A percentile compares a stretch with the other conserved stretches of the same genome.
Conservation (phyloP, 1,140 invertebrate genomes). For the Maniola jurtina region DNA sequence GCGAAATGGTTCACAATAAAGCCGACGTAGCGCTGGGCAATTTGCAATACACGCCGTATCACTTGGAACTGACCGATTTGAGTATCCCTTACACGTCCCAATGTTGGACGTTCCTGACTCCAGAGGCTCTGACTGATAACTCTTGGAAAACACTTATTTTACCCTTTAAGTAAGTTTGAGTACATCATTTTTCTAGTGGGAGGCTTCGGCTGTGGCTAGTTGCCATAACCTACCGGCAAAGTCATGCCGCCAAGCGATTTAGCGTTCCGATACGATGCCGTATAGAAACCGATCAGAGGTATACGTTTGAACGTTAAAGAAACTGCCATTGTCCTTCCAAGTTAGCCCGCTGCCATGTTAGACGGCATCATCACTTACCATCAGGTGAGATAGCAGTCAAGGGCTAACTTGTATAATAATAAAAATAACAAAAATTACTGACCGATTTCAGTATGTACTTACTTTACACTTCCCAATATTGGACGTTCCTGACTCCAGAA, state of each 20-base stretch:
- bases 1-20: slow-evolving; percentile 82
- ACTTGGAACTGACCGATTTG: slow-evolving; percentile 85
- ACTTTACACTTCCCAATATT: slow-evolving; percentile 89
- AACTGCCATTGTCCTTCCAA: too few relatives aligned
- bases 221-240: neutral
- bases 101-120: slow-evolving; percentile 90
- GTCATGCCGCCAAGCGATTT: too few relatives aligned
- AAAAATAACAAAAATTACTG: too few relatives aligned
- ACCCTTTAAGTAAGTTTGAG: slow-evolving; percentile 83
- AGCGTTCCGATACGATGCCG: too few relatives aligned
- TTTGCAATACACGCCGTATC: slow-evolving; percentile 85
- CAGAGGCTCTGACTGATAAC: slow-evolving; percentile 87
- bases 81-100: slow-evolving; percentile 89
- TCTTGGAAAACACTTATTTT: slow-evolving; percentile 90
- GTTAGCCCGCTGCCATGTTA: too few relatives aligned
- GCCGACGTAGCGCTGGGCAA: slow-evolving; percentile 89
- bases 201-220: too few relatives aligned
- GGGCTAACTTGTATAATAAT: too few relatives aligned
- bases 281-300: too few relatives aligned
- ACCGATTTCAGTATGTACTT: slow-evolving; percentile 87
- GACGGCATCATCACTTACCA: too few relatives aligned
- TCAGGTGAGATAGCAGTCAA: too few relatives aligned
- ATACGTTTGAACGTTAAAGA: too few relatives aligned
- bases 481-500: slow-evolving; percentile 90
- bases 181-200: neutral